Evolutionary conservation across 2,797 vertebrate species (phyloP).

Genomic region (Hippopotamyrus pictus): DNA sequence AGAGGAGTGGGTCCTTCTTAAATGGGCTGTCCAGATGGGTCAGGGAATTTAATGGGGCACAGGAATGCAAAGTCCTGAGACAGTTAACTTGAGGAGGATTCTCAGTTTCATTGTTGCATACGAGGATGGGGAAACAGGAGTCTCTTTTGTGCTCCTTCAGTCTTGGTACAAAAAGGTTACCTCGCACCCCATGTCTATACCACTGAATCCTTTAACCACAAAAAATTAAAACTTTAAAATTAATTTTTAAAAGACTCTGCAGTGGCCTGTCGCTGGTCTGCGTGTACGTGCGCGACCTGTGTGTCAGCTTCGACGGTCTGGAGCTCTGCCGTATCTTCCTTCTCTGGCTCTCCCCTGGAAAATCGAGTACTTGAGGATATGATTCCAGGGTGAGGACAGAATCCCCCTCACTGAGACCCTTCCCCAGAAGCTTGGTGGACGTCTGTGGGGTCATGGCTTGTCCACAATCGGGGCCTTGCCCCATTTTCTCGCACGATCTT

Average conservation of each 20-base stretch:
- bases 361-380: background rate
- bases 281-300: slow-evolving; percentile 43
- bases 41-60: background rate
- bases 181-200: background rate
- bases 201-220: slow-evolving; percentile 27
- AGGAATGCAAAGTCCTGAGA: background rate
- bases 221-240: slow-evolving; percentile 26
- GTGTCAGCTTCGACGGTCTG: background rate
- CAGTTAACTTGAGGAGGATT: background rate
- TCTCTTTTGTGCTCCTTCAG: slow-evolving; percentile 10
- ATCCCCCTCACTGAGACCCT: background rate
- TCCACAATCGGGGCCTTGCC: background rate
- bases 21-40: background rate
- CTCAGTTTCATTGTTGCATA: slow-evolving; percentile 18
- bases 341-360: background rate
- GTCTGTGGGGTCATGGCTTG: background rate
- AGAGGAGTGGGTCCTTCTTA: background rate
- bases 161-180: slow-evolving; percentile 8
- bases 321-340: slow-evolving; percentile 3
- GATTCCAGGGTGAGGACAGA: background rate
- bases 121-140: slow-evolving; percentile 13
- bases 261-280: slow-evolving; percentile 64
- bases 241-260: slow-evolving; percentile 35
- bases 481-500: background rate
- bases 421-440: background rate